Evolutionary conservation across 2,797 vertebrate species (phyloP), one percentile per base, ranked within the genome.

Genomic region (Phaenicophaeus curvirostris): DNA sequence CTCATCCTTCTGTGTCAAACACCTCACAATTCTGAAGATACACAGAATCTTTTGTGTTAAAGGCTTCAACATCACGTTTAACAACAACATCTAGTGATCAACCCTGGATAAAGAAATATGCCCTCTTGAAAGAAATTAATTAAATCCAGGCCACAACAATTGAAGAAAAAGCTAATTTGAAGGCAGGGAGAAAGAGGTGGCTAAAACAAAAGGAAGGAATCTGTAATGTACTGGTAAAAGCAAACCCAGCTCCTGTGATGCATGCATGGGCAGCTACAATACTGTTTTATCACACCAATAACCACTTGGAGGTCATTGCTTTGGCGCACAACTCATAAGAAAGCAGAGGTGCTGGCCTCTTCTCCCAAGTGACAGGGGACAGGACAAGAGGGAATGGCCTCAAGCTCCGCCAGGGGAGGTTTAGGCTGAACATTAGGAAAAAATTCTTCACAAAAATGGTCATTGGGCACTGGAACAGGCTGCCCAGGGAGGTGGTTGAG

Each of bases 131-230:
- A 57, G 33, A 80, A 74, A 71, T 42, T 0, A 39, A 66, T 59
- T 90, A 63, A 80, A 93, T 53, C 5, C 23, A 50, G 31, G 44
- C 63, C 28, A 73, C 5, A 65, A 9, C 72, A 71, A 72, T 8
- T 37, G 31, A 46, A 66, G 25, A 68, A 67, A 58, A 11, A 33
- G 7, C 1, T 48, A 41, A 6, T 54, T 66, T 17, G 65, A 79
- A 9, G 37, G 39, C n/a, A 68, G 39, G 27, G 18, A 84, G 48
- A 50, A 81, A 90, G 55, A 58, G 19, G 30, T 20, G 87, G n/a
- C 39, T 68, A 78, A 91, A 89, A 76, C 11, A 85, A 77, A 92
- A 83, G 44, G 30, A 77, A 86, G 25, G 27, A 87, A 73, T 41
- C 25, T 20, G 15, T 67, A 77, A 39, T 21, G 50, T 3, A 23